Evolutionary conservation across 2,888 invertebrate species (phyloP), one percentile per base, ranked within the genome.

Genomic region (Erebia palarica): DNA sequence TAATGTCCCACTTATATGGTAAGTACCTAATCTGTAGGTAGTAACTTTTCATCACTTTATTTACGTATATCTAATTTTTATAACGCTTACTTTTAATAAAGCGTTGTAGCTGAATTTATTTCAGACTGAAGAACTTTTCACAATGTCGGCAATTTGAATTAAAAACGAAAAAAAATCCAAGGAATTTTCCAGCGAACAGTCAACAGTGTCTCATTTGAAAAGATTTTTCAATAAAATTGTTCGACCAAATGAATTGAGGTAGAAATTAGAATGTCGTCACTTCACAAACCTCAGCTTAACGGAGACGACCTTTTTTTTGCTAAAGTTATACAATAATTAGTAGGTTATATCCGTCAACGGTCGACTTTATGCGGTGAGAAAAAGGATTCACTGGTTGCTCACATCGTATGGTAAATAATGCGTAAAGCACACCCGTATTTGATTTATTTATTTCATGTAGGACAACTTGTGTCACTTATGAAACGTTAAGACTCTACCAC

Each of bases 111-210:
- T 42, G 16, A 60, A 60, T 42, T 44, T 13, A 63, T 13, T 14
- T 21, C 49, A 63, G 21, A 9, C 55, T 53, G 10, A 21, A 63
- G 44, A 18, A 47, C 16, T 63, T 63, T 47, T 21, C 47, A 21
- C 63, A 63, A 63, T 49, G 60, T 49, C 61, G 44, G 42, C 44
- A 44, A 21, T 55, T 68, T 68, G 44, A 68, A 63, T 68, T 61
- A 63, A 68, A 63, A 68, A 63, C 61, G 55, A 36, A 55, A 68
- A 68, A 68, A 60, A 42, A 55, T 65, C 42, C 60, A 18, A 63
- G 13, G 63, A 63, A 47, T 57, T 69, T 44, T 63, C 18, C 47
- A 47, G 55, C 18, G 44, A 63, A 44, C 16, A 61, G 60, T 55
- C 61, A 63, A 44, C 16, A 61, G 60, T 53, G 61, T 44, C 63